Conservation (phyloP, 2,888 invertebrate genomes). For the Cephus nigrinus region DNA sequence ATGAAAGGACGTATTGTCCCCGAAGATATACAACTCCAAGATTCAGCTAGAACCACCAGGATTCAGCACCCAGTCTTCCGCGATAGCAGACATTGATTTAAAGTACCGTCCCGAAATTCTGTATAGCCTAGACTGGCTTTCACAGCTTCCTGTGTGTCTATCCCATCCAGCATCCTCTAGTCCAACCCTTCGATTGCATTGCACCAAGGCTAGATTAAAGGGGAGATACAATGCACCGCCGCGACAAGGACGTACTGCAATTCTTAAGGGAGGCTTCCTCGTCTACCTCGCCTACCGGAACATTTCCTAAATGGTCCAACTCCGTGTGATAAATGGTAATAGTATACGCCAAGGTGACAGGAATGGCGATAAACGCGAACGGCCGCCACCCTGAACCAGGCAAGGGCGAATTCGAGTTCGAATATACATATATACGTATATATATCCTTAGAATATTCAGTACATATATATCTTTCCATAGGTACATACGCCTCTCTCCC, state of each 20-base stretch:
- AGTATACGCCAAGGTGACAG: constrained; percentile 36
- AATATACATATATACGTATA: not conserved
- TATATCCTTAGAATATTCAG: not conserved
- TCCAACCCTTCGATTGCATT: constrained; percentile 16
- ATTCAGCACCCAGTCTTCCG: not conserved
- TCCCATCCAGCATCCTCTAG: not conserved
- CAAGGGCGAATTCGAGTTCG: not conserved
- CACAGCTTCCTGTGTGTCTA: not conserved
- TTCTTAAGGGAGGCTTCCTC: constrained; percentile 9
- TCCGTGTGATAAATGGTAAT: constrained; percentile 51
- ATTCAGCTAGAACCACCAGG: not conserved
- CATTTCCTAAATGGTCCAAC: constrained; percentile 45
- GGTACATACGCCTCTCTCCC: not conserved
- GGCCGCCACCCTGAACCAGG: not conserved
- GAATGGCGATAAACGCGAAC: constrained; percentile 32
- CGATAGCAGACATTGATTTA: not conserved
- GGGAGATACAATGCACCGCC: constrained; percentile 17
- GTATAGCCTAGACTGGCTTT: not conserved
- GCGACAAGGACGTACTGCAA: constrained; percentile 8
- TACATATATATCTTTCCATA: not conserved
- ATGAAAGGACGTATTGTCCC: not conserved
- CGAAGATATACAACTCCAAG: not conserved
- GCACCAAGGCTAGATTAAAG: constrained; percentile 15
- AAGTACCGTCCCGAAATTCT: not conserved
- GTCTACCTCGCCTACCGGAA: constrained; percentile 19